These are phyloP conservation scores for Dicyrtoma fusca DNA, from an alignment of 2,888 invertebrate genomes.

Conservation along the genomic window DNA sequence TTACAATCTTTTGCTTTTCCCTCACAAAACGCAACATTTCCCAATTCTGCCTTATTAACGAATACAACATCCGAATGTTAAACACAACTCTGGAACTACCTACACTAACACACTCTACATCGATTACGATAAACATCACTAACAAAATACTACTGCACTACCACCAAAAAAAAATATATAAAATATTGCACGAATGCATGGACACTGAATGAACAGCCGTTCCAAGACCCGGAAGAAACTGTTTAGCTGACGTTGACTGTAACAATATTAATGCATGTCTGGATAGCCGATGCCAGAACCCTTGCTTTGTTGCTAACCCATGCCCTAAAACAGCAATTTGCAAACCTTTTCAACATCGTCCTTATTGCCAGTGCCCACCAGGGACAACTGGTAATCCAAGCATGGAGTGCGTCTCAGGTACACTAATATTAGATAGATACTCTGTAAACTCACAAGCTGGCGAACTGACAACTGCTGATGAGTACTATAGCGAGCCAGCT, in stretches of 20 bases:
- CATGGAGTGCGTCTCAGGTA: slow-evolving; percentile 47
- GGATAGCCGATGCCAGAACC: slow-evolving; percentile 59
- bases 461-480: too few relatives aligned
- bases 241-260: slow-evolving; percentile 58
- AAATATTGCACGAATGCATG: neutral
- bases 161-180: slow-evolving; percentile 6
- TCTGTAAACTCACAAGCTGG: neutral
- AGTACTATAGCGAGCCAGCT: too few relatives aligned
- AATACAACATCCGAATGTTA: slow-evolving; percentile 4
- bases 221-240: slow-evolving; percentile 57
- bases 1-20: slow-evolving; percentile 9
- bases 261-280: slow-evolving; percentile 58
- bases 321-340: slow-evolving; percentile 58
- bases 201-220: slow-evolving; percentile 44
- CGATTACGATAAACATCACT: slow-evolving; percentile 10
- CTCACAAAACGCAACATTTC: slow-evolving; percentile 14
- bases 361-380: slow-evolving; percentile 67
- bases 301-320: slow-evolving; percentile 58
- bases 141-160: slow-evolving; percentile 16
- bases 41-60: neutral
- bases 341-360: slow-evolving; percentile 58
- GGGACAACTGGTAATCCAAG: slow-evolving; percentile 64
- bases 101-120: slow-evolving; percentile 20
- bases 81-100: neutral
- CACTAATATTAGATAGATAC: slow-evolving; percentile 20